These are phyloP conservation scores for Geotrupes spiniger DNA, from an alignment of 2,888 invertebrate genomes.

Conservation along the genomic window DNA sequence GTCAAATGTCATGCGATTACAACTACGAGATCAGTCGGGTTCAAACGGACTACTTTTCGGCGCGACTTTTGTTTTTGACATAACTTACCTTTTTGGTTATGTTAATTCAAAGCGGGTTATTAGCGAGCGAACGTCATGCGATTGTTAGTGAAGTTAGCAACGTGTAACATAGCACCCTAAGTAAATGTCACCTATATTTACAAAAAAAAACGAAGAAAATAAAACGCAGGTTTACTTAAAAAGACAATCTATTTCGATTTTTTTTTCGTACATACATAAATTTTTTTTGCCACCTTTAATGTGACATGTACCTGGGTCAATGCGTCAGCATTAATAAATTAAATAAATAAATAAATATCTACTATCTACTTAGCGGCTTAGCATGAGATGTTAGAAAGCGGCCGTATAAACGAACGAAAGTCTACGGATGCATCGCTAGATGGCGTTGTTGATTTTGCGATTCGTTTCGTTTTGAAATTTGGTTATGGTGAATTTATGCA, in stretches of 20 bases:
- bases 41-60: too few species aligned
- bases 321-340: slow-evolving; percentile 56
- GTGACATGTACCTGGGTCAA: slow-evolving; percentile 52
- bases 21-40: too few species aligned
- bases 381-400: slow-evolving; percentile 21
- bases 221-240: slow-evolving; percentile 14
- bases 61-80: too few species aligned
- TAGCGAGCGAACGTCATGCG: too few species aligned
- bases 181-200: slow-evolving; percentile 17
- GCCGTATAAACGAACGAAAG: too few species aligned
- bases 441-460: too few species aligned
- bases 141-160: neutral
- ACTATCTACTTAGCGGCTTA: slow-evolving; percentile 31
- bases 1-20: too few species aligned
- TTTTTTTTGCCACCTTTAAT: slow-evolving; percentile 42
- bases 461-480: too few species aligned
- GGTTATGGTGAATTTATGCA: too few species aligned
- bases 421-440: too few species aligned
- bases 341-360: slow-evolving; percentile 56
- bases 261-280: slow-evolving; percentile 29
- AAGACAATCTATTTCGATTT: slow-evolving; percentile 29
- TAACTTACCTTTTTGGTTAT: too few species aligned
- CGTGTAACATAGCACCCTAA: slow-evolving; percentile 8
- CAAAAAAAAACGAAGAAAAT: slow-evolving; percentile 8
- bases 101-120: too few species aligned